Conservation (phyloP, 2,797 vertebrate species). For the Malurus leucopterus region DNA sequence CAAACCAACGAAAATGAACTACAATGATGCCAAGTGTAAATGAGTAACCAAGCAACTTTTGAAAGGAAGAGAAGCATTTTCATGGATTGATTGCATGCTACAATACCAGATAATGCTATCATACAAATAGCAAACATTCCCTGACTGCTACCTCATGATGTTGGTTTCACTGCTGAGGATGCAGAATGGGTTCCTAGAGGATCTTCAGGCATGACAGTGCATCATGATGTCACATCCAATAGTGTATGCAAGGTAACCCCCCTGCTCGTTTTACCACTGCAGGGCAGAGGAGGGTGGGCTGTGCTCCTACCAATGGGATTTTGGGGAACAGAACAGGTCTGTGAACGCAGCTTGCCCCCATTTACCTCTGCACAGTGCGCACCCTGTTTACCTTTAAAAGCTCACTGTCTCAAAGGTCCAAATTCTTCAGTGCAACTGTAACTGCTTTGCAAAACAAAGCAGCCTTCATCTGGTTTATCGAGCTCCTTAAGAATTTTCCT, state of each 20-base stretch:
- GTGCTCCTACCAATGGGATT: neutral
- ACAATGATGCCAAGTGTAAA: slow-evolving; percentile 21
- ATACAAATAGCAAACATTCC: neutral
- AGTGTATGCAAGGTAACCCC: neutral
- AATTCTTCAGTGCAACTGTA: slow-evolving; percentile 3
- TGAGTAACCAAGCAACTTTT: slow-evolving; percentile 43
- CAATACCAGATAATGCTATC: neutral
- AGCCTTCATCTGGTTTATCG: neutral
- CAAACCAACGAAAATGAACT: slow-evolving; percentile 1
- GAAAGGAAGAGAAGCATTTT: neutral
- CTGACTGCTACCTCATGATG: neutral
- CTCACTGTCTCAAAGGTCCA: neutral
- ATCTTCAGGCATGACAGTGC: neutral
- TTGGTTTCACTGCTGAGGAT: neutral
- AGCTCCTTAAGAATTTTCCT: neutral
- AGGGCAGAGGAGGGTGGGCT: neutral
- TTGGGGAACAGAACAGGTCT: neutral
- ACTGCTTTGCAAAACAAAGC: neutral
- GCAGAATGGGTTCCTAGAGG: neutral
- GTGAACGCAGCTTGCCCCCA: rapidly evolving
- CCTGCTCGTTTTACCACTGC: neutral
- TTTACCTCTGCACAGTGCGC: neutral
- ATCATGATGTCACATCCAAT: neutral
- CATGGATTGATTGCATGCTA: neutral
- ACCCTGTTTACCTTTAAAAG: neutral